Percentiles rank a stretch among this genome's conserved stretches.
These are phyloP conservation scores for Heliothis virescens DNA, from an alignment of 1,140 invertebrate genomes.

Conservation along the genomic window DNA sequence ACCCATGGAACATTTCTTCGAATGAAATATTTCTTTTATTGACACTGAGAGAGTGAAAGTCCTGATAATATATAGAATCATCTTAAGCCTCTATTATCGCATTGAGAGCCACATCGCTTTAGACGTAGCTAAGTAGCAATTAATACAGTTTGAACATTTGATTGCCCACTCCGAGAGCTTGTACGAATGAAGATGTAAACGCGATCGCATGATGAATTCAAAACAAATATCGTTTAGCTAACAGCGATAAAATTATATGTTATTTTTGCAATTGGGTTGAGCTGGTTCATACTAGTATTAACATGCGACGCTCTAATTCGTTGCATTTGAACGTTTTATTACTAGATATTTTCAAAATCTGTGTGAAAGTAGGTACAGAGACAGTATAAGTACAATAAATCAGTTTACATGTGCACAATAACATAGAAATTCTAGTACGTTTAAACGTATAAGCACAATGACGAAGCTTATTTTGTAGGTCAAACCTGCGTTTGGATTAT, in stretches of 20 bases:
- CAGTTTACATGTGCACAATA: too few relatives aligned
- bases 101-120: constrained; percentile 52
- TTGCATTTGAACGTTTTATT: not conserved
- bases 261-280: not conserved
- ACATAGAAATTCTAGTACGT: not conserved
- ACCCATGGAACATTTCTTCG: constrained; percentile 32
- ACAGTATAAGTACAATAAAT: too few relatives aligned
- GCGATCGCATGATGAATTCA: constrained; percentile 57
- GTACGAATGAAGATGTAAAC: constrained; percentile 47
- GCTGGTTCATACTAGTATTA: constrained; percentile 10
- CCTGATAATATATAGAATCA: constrained; percentile 59
- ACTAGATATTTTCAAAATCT: too few relatives aligned
- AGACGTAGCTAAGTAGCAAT: constrained; percentile 56
- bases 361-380: not conserved
- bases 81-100: constrained; percentile 55
- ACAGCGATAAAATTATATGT: constrained; percentile 3
- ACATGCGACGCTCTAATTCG: constrained; percentile 10
- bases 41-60: constrained; percentile 59
- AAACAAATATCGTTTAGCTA: constrained; percentile 61
- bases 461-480: constrained; percentile 62
- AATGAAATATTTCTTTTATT: constrained; percentile 48
- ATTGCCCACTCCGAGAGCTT: constrained; percentile 55
- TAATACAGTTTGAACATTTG: constrained; percentile 63
- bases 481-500: constrained; percentile 80
- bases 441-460: constrained; percentile 1